Evolutionary conservation across 92 coral and sea anemone species (phyloP), one percentile per base, ranked within the genome.

Genomic region (Epizoanthus ramosus): DNA sequence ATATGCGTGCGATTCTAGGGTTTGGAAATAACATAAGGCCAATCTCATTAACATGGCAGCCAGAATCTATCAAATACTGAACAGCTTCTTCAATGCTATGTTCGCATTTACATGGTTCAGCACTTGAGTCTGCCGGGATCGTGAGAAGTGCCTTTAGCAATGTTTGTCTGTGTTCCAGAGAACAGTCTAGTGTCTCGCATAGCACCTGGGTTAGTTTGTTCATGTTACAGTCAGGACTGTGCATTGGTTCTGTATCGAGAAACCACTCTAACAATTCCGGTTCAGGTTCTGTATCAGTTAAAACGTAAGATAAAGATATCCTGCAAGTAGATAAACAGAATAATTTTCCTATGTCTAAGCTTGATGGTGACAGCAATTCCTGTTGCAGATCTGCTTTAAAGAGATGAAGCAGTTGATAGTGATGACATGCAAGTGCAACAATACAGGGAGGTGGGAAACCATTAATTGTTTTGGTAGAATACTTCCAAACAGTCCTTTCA

Each of bases 11-110:
- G 8, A 69, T 16, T 35, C 39, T 33, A 19, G 74, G 74, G 14
- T 9, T 14, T 6, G 74, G 43, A 4, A 39, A 19, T 35, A 69
- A 18, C 47, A 17, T 7, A 3, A 16, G 21, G 5, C 8, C 23
- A 22, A 15, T 18, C 54, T 39, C 23, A 16, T 53, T 21, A 16
- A 35, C 56, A 69, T 19, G 39, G 17, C 52, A 17, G 52, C 74
- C 54, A 9, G 25, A 33, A 21, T 37, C 43, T 4, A 69, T 21
- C 23, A 69, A 69, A 6, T 33, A 69, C 16, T 69, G 54, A 69
- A 69, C 74, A 17, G 74, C 15, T n/a, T 69, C 74, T 33, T 69
- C 56, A 69, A 69, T 69, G 3, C 14, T 35, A 14, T 39, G 74
- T 33, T 33, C 56, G 39, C 19, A 10, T 69, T 69, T 12, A 33